Evolutionary conservation across 2,113 vertebrate species (phyloP), one percentile per base, ranked within the genome.

Genomic region (Carassius auratus): DNA sequence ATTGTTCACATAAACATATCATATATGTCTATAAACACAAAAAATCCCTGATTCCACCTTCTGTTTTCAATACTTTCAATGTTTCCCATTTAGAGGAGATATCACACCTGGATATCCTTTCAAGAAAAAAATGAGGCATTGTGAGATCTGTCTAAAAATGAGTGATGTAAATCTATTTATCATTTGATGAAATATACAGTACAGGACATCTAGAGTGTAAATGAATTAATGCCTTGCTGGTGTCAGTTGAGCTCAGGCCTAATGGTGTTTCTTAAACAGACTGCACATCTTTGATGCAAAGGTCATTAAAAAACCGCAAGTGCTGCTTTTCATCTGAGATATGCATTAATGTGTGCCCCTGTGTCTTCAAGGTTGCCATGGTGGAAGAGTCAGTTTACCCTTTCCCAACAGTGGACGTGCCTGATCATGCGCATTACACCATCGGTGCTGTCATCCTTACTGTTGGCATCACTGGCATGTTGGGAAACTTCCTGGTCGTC

Each of bases 401-500:
- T 21, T 97, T 96, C 89, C 97, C 97, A 66, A 99, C 96, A 0
- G 96, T 93, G 15, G 94, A 98, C 50, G 95, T 97, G 2, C 97
- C 97, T 0, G 96, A 95, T 81, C 96, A 97, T n/a, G 96, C 95
- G 76, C 97, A 98, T 91, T 97, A 98, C 77, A 95, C 91, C 9
- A 96, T 97, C 81, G 97, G 97, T 85, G 92, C 93, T 0, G 92
- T 97, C 89, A 96, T 99, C 91, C 95, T 98, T 21, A 90, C 92
- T 68, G 96, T 98, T 86, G 97, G 97, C 10, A 95, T 98, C 87
- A 97, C 95, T 0, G 97, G 97, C 69, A 94, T 95, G 61, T 48
- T 98, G 84, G 97, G 97, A 42, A 99, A 99, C 86, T 94, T 97
- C 84, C 93, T 97, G 17, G 97, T 98, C 89, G 96, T 98, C 86